phyloP scores from a whole-genome alignment of 2,888 invertebrate species.

The Melinaea menophilus region DNA sequence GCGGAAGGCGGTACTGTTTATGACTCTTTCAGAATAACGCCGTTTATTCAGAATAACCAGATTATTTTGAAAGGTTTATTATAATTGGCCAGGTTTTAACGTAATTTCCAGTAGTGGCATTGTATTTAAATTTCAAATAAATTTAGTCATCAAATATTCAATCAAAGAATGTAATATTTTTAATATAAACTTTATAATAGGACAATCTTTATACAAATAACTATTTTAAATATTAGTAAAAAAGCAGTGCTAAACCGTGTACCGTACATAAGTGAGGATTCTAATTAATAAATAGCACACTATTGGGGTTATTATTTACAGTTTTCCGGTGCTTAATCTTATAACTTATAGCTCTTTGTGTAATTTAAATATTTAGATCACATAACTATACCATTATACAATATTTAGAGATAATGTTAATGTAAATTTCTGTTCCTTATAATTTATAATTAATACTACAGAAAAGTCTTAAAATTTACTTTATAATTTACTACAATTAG shows the following conservation, averaged over 20 bases:
- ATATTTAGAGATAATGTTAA: too few species aligned
- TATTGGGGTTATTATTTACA: constrained; percentile 36
- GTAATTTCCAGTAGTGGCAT: too few species aligned
- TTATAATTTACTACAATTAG: too few species aligned
- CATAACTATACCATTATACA: too few species aligned
- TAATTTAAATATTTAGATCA: too few species aligned
- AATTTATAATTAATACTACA: too few species aligned
- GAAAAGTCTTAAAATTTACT: too few species aligned
- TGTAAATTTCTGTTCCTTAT: too few species aligned
- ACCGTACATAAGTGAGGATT: constrained; percentile 30
- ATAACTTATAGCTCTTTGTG: constrained; percentile 30
- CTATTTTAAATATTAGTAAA: too few species aligned
- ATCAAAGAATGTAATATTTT: too few species aligned
- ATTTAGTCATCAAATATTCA: neutral
- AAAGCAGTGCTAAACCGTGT: neutral
- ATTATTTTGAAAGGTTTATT: neutral
- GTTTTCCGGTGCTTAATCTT: constrained; percentile 32
- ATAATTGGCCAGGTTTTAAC: neutral
- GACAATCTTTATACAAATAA: too few species aligned
- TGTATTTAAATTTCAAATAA: too few species aligned
- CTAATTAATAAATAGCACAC: constrained; percentile 35
- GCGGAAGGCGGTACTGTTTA: constrained; percentile 17
- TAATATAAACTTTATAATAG: neutral
- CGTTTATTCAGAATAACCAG: neutral
- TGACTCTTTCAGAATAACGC: constrained; percentile 14